Evolutionary conservation across 2,888 invertebrate species (phyloP).

Genomic region (Caenorhabditis virilis): DNA sequence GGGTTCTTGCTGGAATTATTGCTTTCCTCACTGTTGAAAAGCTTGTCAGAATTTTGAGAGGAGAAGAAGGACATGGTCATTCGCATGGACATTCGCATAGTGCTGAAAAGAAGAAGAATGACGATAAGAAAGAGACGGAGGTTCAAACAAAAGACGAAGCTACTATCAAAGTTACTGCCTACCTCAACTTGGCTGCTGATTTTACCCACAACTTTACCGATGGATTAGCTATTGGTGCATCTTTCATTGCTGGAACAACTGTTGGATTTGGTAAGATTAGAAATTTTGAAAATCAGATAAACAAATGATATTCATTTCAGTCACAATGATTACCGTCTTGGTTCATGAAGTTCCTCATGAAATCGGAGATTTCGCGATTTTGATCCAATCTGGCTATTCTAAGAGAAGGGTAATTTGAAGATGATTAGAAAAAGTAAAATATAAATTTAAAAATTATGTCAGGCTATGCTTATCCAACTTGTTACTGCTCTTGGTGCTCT

Average conservation of each 20-base stretch:
- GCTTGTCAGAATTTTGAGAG: constrained; percentile 82
- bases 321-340: constrained; percentile 93
- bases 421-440: too few species aligned
- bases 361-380: constrained; percentile 98
- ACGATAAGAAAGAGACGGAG: constrained; percentile 17
- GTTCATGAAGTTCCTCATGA: constrained; percentile 99
- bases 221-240: constrained; percentile 97
- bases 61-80: constrained; percentile 77
- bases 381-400: constrained; percentile 93
- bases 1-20: constrained; percentile 80
- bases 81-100: constrained; percentile 48
- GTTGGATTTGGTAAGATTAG: constrained; percentile 71
- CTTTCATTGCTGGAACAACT: constrained; percentile 71
- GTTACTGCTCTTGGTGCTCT: constrained; percentile 92
- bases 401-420: too few species aligned
- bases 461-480: constrained; percentile 93
- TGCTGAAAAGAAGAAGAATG: constrained; percentile 24
- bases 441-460: too few species aligned
- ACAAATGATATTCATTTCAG: constrained; percentile 72
- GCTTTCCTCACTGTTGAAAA: constrained; percentile 78
- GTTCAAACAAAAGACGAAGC: constrained; percentile 26
- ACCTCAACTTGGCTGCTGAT: constrained; percentile 95
- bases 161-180: constrained; percentile 76
- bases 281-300: constrained; percentile 73
- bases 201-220: constrained; percentile 99